Conservation (phyloP, 2,888 invertebrate species). For the Labia minor region DNA sequence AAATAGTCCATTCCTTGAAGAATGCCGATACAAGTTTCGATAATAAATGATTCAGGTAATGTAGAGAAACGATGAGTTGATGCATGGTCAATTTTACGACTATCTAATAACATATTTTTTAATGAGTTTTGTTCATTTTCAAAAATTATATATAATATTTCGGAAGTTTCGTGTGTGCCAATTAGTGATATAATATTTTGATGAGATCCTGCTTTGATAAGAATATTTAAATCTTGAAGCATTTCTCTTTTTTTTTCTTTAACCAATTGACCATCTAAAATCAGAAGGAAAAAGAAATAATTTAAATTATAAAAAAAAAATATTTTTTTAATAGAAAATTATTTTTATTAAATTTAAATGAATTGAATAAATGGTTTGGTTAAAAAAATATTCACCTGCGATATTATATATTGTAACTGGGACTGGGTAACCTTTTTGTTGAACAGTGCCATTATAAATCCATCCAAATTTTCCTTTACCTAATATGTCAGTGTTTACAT, state of each 20-base stretch:
- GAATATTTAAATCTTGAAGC: slow-evolving; percentile 59
- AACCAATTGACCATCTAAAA: slow-evolving; percentile 20
- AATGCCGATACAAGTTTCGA: slow-evolving; percentile 56
- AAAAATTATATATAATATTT: slow-evolving; percentile 60
- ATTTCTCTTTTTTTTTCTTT: slow-evolving; percentile 35
- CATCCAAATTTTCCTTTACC: slow-evolving; percentile 69
- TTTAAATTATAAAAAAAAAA: neutral
- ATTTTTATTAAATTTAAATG: neutral
- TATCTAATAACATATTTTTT: slow-evolving; percentile 57
- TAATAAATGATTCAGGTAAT: slow-evolving; percentile 49
- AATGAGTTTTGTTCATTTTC: slow-evolving; percentile 56
- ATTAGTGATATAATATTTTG: slow-evolving; percentile 61
- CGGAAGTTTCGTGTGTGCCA: slow-evolving; percentile 68
- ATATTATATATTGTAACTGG: slow-evolving; percentile 55
- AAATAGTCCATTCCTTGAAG: slow-evolving; percentile 62
- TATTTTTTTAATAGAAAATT: too few relatives aligned
- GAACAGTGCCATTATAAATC: slow-evolving; percentile 58
- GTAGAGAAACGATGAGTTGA: slow-evolving; percentile 41
- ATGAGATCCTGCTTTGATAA: slow-evolving; percentile 58
- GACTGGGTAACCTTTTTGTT: slow-evolving; percentile 46
- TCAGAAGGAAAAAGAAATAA: neutral
- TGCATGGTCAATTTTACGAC: slow-evolving; percentile 41
- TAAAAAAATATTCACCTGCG: slow-evolving; percentile 44
- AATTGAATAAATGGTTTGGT: slow-evolving; percentile 26
- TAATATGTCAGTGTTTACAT: slow-evolving; percentile 56